phyloP scores from a whole-genome alignment of 2,797 vertebrate species.

The Enteromius argenteus region DNA sequence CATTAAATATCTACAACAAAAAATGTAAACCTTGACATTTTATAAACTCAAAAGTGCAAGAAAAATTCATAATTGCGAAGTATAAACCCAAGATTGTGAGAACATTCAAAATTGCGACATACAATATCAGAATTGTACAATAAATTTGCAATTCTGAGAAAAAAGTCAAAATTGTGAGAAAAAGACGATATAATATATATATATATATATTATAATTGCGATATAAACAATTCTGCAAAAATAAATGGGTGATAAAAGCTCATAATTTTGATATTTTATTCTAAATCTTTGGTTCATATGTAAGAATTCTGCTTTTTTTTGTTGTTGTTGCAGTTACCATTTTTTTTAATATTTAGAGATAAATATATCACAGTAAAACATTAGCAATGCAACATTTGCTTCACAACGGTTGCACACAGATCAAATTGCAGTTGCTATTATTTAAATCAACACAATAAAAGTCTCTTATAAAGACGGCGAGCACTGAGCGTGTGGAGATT shows the following conservation, averaged over 20 bases:
- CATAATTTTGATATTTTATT: too few species aligned
- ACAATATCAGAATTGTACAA: not conserved
- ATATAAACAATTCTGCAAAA: not conserved
- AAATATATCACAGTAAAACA: not conserved
- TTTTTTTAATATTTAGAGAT: not conserved
- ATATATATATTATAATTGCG: too few species aligned
- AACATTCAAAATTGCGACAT: not conserved
- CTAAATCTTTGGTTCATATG: not conserved
- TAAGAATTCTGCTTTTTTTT: not conserved
- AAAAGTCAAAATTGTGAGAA: too few species aligned
- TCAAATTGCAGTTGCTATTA: not conserved
- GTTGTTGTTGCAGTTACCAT: not conserved
- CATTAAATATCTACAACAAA: too few species aligned
- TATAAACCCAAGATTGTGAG: not conserved
- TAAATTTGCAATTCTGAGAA: not conserved
- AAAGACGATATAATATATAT: too few species aligned
- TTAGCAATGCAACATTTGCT: not conserved
- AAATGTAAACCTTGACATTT: too few species aligned
- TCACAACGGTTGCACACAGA: not conserved
- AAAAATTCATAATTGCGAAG: too few species aligned
- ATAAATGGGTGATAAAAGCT: not conserved
- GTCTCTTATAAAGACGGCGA: constrained; percentile 66
- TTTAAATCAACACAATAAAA: not conserved
- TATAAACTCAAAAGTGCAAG: too few species aligned
- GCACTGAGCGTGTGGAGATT: constrained; percentile 69